Evolutionary conservation across 2,113 vertebrate genomes (phyloP).

Genomic region (Protobothrops flavoviridis): DNA sequence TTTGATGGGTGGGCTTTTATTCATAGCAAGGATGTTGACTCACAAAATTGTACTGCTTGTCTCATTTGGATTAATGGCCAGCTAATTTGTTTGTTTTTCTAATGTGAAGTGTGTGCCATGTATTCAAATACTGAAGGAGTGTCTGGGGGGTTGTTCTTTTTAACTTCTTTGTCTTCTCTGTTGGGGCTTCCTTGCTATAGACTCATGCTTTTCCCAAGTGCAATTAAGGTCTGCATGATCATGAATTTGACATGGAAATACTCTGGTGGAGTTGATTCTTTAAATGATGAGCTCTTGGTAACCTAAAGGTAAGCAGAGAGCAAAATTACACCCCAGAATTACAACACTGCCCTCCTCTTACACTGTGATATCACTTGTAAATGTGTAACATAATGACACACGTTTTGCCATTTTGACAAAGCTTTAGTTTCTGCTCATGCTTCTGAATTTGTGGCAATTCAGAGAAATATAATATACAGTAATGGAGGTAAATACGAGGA

Average conservation of each 20-base stretch:
- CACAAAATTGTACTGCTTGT: background rate
- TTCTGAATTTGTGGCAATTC: background rate
- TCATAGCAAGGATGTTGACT: background rate
- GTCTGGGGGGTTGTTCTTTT: background rate
- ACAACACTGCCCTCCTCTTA: background rate
- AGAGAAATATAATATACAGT: background rate
- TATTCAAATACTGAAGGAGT: background rate
- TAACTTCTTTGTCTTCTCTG: background rate
- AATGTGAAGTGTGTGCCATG: background rate
- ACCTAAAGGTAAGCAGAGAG: background rate
- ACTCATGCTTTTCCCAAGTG: background rate
- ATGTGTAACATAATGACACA: background rate
- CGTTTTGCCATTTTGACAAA: background rate
- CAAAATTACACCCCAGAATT: background rate
- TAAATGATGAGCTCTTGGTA: background rate
- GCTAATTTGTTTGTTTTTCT: background rate
- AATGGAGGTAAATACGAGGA: background rate
- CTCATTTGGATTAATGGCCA: background rate
- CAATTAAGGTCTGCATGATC: background rate
- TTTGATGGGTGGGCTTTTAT: background rate
- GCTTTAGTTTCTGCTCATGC: background rate
- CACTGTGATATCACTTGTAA: background rate
- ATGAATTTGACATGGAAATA: background rate
- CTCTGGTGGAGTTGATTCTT: background rate
- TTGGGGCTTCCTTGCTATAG: background rate